These are phyloP conservation scores for Endotricha flammealis DNA, from an alignment of 2,888 invertebrate species.

Conservation along the genomic window DNA sequence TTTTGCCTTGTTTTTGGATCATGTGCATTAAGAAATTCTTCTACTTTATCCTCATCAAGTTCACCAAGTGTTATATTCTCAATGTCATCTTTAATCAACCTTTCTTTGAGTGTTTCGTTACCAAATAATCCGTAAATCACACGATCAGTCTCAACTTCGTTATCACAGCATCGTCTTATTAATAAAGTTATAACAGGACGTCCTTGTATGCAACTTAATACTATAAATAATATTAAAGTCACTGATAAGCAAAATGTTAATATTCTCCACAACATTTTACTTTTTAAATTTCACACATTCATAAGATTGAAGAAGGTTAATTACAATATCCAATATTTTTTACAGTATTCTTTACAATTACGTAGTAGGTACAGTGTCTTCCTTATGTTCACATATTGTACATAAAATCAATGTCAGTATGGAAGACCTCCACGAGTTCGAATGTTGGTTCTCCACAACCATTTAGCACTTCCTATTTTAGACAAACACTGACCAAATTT, in stretches of 20 bases:
- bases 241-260: conserved; percentile 58
- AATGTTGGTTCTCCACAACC: too few species aligned
- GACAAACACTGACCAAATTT: too few species aligned
- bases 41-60: neutral
- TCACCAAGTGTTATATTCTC: too few species aligned
- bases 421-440: too few species aligned
- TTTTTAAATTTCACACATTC: conserved; percentile 15
- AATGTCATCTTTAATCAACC: neutral
- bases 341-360: too few species aligned
- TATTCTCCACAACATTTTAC: conserved; percentile 63
- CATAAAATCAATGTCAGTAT: too few species aligned
- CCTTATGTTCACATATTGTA: too few species aligned
- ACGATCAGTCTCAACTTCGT: conserved; percentile 61
- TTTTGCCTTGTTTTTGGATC: neutral
- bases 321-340: too few species aligned
- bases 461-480: too few species aligned
- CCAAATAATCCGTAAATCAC: conserved; percentile 56
- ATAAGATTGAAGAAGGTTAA: too few species aligned
- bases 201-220: conserved; percentile 53
- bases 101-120: conserved; percentile 52
- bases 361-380: too few species aligned
- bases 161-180: conserved; percentile 55
- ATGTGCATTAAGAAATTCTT: neutral
- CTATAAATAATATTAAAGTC: conserved; percentile 48
- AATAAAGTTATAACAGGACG: conserved; percentile 53